Conservation (phyloP, 2,888 invertebrate genomes). For the Cataglyphis cursor region DNA sequence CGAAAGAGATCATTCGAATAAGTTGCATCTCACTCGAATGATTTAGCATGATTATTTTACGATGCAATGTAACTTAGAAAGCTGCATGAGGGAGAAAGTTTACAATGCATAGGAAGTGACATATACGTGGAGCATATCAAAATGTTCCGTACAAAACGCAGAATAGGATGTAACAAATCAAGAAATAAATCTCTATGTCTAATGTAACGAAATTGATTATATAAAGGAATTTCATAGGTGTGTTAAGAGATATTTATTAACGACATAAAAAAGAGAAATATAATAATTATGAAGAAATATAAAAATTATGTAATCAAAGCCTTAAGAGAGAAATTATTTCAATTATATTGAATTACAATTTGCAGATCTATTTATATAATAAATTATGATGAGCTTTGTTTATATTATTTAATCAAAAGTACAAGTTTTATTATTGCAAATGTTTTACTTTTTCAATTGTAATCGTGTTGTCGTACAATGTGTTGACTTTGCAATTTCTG, state of each 20-base stretch:
- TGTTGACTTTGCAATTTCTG: background rate
- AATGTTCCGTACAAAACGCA: background rate
- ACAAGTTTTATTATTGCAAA: background rate
- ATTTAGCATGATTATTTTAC: constrained; percentile 40
- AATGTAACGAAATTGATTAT: constrained; percentile 2
- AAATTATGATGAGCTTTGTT: background rate
- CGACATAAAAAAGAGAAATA: background rate
- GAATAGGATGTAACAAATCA: constrained; percentile 25
- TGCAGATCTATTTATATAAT: background rate
- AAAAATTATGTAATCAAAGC: constrained; percentile 10
- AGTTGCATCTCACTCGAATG: constrained; percentile 37
- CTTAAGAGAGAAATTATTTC: background rate
- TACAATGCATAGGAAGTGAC: constrained; percentile 41
- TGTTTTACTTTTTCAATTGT: background rate
- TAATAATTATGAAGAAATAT: background rate
- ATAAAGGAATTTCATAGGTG: constrained; percentile 1
- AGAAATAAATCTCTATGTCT: constrained; percentile 1
- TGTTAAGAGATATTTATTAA: background rate
- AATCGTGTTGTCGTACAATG: background rate
- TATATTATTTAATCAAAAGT: background rate
- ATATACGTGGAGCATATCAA: background rate
- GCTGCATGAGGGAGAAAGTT: constrained; percentile 48
- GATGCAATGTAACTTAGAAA: constrained; percentile 44
- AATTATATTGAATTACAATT: background rate
- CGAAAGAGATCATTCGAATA: constrained; percentile 33